Base-by-base conservation (phyloP, 2,888 invertebrate genomes). In the Margaritifera margaritifera region DNA sequence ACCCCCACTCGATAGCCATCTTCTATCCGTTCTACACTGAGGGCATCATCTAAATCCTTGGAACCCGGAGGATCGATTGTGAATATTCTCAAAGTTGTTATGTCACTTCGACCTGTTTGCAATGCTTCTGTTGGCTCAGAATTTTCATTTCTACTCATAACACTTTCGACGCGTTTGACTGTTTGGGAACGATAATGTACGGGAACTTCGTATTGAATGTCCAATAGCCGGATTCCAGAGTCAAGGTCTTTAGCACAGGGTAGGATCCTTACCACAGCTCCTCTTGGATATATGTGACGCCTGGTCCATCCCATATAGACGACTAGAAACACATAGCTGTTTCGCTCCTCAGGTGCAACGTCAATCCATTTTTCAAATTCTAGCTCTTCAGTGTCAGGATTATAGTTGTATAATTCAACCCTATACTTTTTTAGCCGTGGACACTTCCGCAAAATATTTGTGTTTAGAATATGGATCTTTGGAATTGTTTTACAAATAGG, bases 401-500 rank as follows among this genome's bases (percentile, higher is more conserved):
- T 58, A 64, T 79, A 72, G 15, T 67, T 54, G 24, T 72, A 71
- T 53, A 73, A 65, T n/a, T 72, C 68, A 27, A 76, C 60, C 57
- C 66, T 73, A 19, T 58, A 53, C 24, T 52, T 22, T 24, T 65
- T 66, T 25, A 25, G 22, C 20, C 22, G 3, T 2, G 67, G 62
- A 27, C 63, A 68, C 18, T 52, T 55, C 55, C 54, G 62, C 20
- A 50, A 18, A 53, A 62, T 64, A 11, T 72, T 42, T 22, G 25
- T 50, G 11, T 69, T 54, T 4, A 69, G 20, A 19, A 75, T 61
- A n/a, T 71, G 68, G 2, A 82, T 72, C 62, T 82, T 82, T 20
- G 82, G 80, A 19, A 82, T 67, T 2, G 80, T 80, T 70, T 78
- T 80, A 55, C 80, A 80, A 22, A 82, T 66, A 2, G 82, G 82